A percentile compares a stretch with the other conserved stretches of the same genome.
phyloP scores from a whole-genome alignment of 2,888 invertebrate species.

The Hemaris fuciformis region DNA sequence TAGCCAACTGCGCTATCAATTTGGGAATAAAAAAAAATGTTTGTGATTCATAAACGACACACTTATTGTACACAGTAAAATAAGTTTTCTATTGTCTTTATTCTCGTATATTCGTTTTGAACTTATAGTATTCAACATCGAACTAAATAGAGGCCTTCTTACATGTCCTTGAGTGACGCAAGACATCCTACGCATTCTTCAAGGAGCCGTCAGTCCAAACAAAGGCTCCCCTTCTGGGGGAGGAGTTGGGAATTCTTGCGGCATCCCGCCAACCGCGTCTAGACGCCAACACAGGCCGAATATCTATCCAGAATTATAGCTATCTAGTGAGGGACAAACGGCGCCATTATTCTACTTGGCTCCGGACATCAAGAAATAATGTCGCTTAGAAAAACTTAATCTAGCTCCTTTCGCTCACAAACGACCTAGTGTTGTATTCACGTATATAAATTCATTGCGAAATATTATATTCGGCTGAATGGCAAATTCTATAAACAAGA shows the following conservation, averaged over 20 bases:
- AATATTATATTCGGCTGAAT: too few relatives aligned
- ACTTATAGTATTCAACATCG: neutral
- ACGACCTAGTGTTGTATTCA: neutral
- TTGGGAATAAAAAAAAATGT: too few relatives aligned
- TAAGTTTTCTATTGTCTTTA: neutral
- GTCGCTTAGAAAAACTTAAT: slow-evolving; percentile 24
- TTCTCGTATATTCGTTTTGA: neutral
- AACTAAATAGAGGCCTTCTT: slow-evolving; percentile 26
- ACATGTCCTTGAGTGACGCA: slow-evolving; percentile 32
- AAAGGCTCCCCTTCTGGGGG: slow-evolving; percentile 26
- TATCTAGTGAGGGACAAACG: slow-evolving; percentile 26
- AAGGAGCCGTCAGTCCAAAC: slow-evolving; percentile 32
- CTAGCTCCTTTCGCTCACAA: neutral
- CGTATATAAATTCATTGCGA: too few relatives aligned
- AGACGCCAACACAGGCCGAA: slow-evolving; percentile 37
- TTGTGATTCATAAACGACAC: too few relatives aligned
- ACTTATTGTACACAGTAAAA: too few relatives aligned
- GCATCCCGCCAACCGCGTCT: slow-evolving; percentile 25
- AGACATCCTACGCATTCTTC: slow-evolving; percentile 36
- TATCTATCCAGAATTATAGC: slow-evolving; percentile 25
- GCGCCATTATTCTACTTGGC: slow-evolving; percentile 32
- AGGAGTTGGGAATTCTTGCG: slow-evolving; percentile 35
- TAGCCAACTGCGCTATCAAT: too few relatives aligned
- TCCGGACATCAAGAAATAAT: slow-evolving; percentile 13
- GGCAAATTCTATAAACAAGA: too few relatives aligned